Evolutionary conservation across 2,113 vertebrate species (phyloP).

Genomic region (Nicator chloris): DNA sequence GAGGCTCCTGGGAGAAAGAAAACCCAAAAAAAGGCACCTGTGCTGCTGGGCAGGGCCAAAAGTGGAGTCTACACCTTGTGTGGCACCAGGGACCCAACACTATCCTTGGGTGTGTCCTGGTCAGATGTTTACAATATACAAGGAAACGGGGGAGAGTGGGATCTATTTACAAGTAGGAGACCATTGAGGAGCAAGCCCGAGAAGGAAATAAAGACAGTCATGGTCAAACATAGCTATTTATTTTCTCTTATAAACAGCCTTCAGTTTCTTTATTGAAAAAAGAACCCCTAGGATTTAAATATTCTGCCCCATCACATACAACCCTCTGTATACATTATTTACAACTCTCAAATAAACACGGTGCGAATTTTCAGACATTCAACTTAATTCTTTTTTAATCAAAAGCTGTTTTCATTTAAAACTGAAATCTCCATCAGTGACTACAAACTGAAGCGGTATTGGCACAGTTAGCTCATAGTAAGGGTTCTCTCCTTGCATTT

Average conservation of each 20-base stretch:
- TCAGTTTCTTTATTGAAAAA: slow-evolving; percentile 71
- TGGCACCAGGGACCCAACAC: accelerated
- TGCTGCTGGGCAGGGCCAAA: background rate
- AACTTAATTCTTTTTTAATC: background rate
- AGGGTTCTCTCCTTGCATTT: slow-evolving; percentile 6
- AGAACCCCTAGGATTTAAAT: slow-evolving; percentile 74
- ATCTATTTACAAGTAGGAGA: background rate
- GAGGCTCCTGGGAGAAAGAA: background rate
- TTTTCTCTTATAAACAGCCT: slow-evolving; percentile 83
- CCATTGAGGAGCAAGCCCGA: background rate
- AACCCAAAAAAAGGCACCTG: background rate
- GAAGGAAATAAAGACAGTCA: slow-evolving; percentile 6
- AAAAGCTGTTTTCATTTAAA: slow-evolving; percentile 41
- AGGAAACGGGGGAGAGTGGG: accelerated
- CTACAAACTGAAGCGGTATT: slow-evolving; percentile 43
- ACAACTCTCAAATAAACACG: slow-evolving; percentile 77
- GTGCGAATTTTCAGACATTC: slow-evolving; percentile 69
- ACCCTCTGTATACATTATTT: slow-evolving; percentile 80
- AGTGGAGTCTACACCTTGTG: accelerated
- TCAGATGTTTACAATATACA: background rate
- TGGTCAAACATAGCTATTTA: slow-evolving; percentile 84
- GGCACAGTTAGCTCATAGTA: slow-evolving; percentile 64
- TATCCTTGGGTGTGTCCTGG: background rate
- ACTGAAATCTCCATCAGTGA: slow-evolving; percentile 1
- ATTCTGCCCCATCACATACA: slow-evolving; percentile 73